Evolutionary conservation across 2,888 invertebrate species (phyloP).

Genomic region (Eupelmus urozonus): DNA sequence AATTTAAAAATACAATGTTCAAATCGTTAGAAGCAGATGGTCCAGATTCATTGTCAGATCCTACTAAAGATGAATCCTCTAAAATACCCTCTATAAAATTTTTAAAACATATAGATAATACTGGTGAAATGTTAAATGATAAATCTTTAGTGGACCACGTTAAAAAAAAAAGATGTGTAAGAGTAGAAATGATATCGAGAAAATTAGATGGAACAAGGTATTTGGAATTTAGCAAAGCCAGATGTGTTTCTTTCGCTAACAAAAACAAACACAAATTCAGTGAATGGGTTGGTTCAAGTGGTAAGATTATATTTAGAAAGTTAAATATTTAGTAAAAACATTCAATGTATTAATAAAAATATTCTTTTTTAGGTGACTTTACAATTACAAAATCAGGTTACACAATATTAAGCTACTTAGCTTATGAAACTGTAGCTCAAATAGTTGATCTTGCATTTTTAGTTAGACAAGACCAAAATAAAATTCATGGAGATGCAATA

Average conservation of each 20-base stretch:
- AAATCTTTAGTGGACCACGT: slow-evolving; percentile 81
- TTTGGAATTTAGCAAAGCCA: slow-evolving; percentile 87
- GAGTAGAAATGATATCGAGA: slow-evolving; percentile 79
- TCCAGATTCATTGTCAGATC: slow-evolving; percentile 79
- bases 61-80: slow-evolving; percentile 68
- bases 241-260: slow-evolving; percentile 85
- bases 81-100: slow-evolving; percentile 66
- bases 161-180: slow-evolving; percentile 80
- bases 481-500: slow-evolving; percentile 84
- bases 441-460: slow-evolving; percentile 91
- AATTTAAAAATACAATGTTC: slow-evolving; percentile 79
- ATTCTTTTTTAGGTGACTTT: slow-evolving; percentile 77
- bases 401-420: slow-evolving; percentile 90
- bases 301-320: slow-evolving; percentile 64
- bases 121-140: slow-evolving; percentile 72
- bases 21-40: slow-evolving; percentile 68
- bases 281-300: slow-evolving; percentile 72
- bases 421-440: slow-evolving; percentile 94
- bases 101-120: slow-evolving; percentile 74
- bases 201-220: slow-evolving; percentile 80
- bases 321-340: slow-evolving; percentile 20
- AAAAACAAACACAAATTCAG: slow-evolving; percentile 76
- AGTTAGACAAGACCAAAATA: slow-evolving; percentile 87
- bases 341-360: not conserved
- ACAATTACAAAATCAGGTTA: slow-evolving; percentile 83